These are phyloP conservation scores for Drosophila flavopinicola DNA, from an alignment of 2,888 invertebrate genomes.

Conservation along the genomic window DNA sequence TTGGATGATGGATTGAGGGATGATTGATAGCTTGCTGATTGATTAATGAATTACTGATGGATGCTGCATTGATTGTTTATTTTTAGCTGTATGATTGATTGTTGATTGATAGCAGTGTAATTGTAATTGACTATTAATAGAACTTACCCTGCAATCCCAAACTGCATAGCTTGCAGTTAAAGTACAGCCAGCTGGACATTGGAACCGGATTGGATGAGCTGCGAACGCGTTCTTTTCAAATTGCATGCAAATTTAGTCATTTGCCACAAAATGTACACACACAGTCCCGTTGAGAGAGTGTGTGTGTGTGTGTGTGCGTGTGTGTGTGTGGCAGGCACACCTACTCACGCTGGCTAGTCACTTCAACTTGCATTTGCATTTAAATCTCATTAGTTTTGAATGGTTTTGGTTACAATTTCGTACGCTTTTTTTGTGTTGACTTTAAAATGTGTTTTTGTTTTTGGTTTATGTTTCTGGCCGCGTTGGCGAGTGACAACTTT, in stretches of 20 bases:
- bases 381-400: constrained; percentile 80
- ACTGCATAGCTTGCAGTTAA: not conserved
- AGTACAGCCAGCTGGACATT: constrained; percentile 15
- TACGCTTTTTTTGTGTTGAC: constrained; percentile 13
- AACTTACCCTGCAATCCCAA: not conserved
- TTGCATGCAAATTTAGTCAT: constrained; percentile 77
- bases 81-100: no score
- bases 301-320: constrained; percentile 13
- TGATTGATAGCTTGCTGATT: not conserved
- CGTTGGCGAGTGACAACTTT: constrained; percentile 68
- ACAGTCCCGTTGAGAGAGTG: constrained; percentile 7
- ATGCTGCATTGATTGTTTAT: not conserved
- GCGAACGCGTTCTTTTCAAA: constrained; percentile 37
- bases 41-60: not conserved
- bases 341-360: constrained; percentile 27
- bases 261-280: constrained; percentile 57
- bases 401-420: constrained; percentile 65
- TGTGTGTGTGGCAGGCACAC: constrained; percentile 21
- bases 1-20: not conserved
- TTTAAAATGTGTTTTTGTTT: constrained; percentile 24
- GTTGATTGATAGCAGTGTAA: not conserved
- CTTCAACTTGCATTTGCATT: constrained; percentile 73
- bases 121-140: not conserved
- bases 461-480: constrained; percentile 30
- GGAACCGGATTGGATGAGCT: constrained; percentile 15